Conservation (phyloP, 2,797 vertebrate genomes). For the Sebastes baramenuke region DNA sequence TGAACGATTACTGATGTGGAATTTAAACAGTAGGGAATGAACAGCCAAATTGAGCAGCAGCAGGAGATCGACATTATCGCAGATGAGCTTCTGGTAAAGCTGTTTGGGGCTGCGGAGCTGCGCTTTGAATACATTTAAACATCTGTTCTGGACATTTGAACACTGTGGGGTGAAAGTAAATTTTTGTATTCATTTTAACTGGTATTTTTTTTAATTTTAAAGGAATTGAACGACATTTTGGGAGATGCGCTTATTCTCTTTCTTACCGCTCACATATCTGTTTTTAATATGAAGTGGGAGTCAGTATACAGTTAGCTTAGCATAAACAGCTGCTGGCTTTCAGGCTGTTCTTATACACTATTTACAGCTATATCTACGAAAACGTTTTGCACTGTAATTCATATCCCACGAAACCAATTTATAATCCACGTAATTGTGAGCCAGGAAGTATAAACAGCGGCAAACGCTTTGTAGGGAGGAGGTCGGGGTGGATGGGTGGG, state of each 20-base stretch:
- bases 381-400: too few relatives aligned
- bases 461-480: too few relatives aligned
- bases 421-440: too few relatives aligned
- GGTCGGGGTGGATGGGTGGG: too few relatives aligned
- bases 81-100: conserved; percentile 26
- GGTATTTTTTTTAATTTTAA: neutral
- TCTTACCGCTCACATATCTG: neutral
- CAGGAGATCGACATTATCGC: conserved; percentile 37
- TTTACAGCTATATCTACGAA: too few relatives aligned
- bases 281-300: neutral
- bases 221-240: neutral
- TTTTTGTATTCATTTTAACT: neutral
- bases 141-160: neutral
- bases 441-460: too few relatives aligned
- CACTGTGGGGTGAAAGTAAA: too few relatives aligned
- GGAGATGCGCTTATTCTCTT: neutral
- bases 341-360: fast-evolving
- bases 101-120: neutral
- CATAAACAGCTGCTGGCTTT: neutral
- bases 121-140: neutral
- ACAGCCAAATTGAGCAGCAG: conserved; percentile 53
- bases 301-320: neutral
- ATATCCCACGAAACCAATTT: too few relatives aligned
- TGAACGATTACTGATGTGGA: conserved; percentile 71
- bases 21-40: conserved; percentile 53